Evolutionary conservation across 1,140 invertebrate genomes (phyloP).

Genomic region (Anoplolepis gracilipes): DNA sequence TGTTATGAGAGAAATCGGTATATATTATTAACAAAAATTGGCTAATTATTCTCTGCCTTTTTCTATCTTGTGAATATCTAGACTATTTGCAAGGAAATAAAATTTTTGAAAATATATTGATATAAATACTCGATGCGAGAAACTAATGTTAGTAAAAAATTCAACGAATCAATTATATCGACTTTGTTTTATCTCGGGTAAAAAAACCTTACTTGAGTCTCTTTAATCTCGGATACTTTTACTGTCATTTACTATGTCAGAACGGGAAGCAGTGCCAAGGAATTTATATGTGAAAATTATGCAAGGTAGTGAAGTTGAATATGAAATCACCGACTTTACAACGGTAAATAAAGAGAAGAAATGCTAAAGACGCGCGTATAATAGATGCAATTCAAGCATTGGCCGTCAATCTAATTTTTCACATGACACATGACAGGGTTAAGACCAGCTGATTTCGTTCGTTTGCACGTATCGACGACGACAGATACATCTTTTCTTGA

Average conservation of each 20-base stretch:
- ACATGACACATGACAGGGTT: slow-evolving; percentile 59
- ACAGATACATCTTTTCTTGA: slow-evolving; percentile 3
- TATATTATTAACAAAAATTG: not conserved
- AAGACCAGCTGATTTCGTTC: slow-evolving; percentile 66
- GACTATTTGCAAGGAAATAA: not conserved
- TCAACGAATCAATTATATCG: not conserved
- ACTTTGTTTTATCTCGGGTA: too few relatives aligned
- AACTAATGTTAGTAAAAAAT: not conserved
- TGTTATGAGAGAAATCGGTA: not conserved
- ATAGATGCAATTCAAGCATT: not conserved
- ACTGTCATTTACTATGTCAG: not conserved
- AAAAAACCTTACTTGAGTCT: too few relatives aligned
- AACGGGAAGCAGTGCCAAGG: not conserved
- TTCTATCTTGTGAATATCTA: not conserved
- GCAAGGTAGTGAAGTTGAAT: slow-evolving; percentile 31
- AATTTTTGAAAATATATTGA: not conserved
- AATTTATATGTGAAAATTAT: slow-evolving; percentile 24
- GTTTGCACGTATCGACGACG: slow-evolving; percentile 51
- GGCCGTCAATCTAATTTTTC: slow-evolving; percentile 15
- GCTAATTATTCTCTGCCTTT: not conserved
- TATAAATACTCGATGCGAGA: not conserved
- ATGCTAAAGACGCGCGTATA: not conserved
- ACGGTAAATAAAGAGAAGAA: not conserved
- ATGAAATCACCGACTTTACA: not conserved
- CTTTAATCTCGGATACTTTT: slow-evolving; percentile 13